Conservation (phyloP, 23 tunicate species). For the Clavelina lepadiformis region DNA sequence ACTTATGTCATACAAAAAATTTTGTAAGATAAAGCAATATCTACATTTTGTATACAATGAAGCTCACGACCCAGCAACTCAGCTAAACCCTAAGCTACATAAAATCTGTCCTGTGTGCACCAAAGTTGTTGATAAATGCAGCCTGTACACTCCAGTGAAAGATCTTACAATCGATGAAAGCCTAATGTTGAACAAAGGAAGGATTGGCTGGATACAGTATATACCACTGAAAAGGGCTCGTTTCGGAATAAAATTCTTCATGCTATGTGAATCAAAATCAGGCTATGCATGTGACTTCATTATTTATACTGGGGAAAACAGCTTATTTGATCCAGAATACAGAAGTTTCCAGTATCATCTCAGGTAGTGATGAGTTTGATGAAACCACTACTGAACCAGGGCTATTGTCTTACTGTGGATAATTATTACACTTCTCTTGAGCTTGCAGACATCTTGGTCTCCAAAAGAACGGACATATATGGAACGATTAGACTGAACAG, state of each 20-base stretch:
- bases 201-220: slow-evolving; percentile 23
- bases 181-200: slow-evolving; percentile 24
- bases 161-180: slow-evolving; percentile 24
- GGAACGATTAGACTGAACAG: slow-evolving; percentile 11
- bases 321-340: not conserved
- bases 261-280: slow-evolving; percentile 28
- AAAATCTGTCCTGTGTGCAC: slow-evolving; percentile 20
- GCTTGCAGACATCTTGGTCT: slow-evolving; percentile 11
- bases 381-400: slow-evolving; percentile 27
- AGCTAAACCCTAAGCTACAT: slow-evolving; percentile 22
- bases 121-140: slow-evolving; percentile 19
- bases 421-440: slow-evolving; percentile 24
- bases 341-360: too few species aligned
- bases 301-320: slow-evolving; percentile 14
- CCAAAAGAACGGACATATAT: slow-evolving; percentile 18
- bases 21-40: slow-evolving; percentile 21
- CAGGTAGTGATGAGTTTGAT: slow-evolving; percentile 23
- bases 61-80: slow-evolving; percentile 13
- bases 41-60: slow-evolving; percentile 13
- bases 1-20: slow-evolving; percentile 13
- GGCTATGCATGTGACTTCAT: slow-evolving; percentile 22
- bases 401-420: slow-evolving; percentile 22
- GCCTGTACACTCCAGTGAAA: slow-evolving; percentile 20
- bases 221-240: slow-evolving; percentile 18
- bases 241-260: slow-evolving; percentile 13